Evolutionary conservation across 2,113 vertebrate species (phyloP), one percentile per base, ranked within the genome.

Genomic region (Sinocyclocheilus rhinocerous): DNA sequence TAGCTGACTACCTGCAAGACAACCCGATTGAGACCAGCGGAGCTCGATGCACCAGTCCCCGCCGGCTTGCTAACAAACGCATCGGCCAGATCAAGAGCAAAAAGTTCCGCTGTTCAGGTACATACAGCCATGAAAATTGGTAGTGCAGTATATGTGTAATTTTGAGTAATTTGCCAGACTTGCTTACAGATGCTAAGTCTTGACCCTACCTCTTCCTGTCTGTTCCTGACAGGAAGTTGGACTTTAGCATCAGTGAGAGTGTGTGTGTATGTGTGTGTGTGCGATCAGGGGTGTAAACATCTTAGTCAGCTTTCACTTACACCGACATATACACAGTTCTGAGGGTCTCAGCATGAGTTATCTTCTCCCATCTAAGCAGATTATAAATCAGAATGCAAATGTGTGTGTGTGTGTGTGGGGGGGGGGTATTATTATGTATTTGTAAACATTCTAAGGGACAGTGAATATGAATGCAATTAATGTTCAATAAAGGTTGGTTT

Each of bases 41-140:
- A 65, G 98, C 98, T 76, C 98, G 98, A 76, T 99, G 98, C 94
- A 98, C 97, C 93, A 99, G 97, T 95, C 98, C 98, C 50, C 97
- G 98, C 26, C 96, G 98, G 6, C 96, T 99, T 89, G 97, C 98
- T 87, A 99, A 99, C 95, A 99, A 99, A 95, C 96, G 98, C 85
- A 99, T 99, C 0, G 98, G 98, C 70, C 98, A 99, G 94, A 99
- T 99, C 95, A 99, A 99, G 95, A 99, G 98, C 98, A 99, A 99
- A 96, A 99, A 99, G 93, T 99, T 99, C 93, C 97, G 98, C 93
- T 99, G 98, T 93, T 99, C 98, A 98, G 98, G 98, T 99, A 97
- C 76, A 91, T 61, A 91, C 89, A 92, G 82, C 52, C 22, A 39
- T 33, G 18, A 39, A 26, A 8, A 85, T 65, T 33, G 36, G 78